Conservation (phyloP, 1,140 invertebrate species). For the Cydia strobilella region DNA sequence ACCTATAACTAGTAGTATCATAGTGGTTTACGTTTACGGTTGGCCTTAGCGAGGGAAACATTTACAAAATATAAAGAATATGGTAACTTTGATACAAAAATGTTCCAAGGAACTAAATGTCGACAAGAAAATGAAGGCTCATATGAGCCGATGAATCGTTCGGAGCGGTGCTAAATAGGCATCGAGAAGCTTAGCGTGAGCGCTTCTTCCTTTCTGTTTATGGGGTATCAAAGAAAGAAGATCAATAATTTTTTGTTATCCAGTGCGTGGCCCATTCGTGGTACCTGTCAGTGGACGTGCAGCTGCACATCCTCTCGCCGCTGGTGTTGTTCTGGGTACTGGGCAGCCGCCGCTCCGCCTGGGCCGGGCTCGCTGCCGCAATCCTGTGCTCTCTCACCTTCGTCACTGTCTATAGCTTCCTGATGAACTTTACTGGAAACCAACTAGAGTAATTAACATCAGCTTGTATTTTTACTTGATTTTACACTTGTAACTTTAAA, state of each 20-base stretch:
- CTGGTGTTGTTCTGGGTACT: constrained; percentile 58
- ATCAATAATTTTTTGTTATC: not conserved
- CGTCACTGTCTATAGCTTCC: constrained; percentile 41
- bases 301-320: constrained; percentile 68
- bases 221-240: no score
- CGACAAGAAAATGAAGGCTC: no score
- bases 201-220: no score
- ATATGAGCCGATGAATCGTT: no score
- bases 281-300: constrained; percentile 78
- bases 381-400: constrained; percentile 3
- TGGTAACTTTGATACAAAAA: no score
- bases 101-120: no score
- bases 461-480: not conserved
- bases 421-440: constrained; percentile 67
- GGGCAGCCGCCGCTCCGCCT: constrained; percentile 38
- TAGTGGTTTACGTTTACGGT: no score
- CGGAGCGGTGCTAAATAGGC: no score
- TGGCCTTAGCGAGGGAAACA: no score
- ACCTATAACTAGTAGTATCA: no score
- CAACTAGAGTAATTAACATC: constrained; percentile 5
- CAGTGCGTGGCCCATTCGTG: constrained; percentile 78
- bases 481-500: not conserved
- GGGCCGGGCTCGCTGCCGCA: not conserved
- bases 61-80: no score
- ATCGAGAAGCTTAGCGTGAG: no score